A percentile compares a stretch with the other conserved stretches of the same genome.
phyloP scores from a whole-genome alignment of 2,888 invertebrate genomes.

The Meteorus colon region DNA sequence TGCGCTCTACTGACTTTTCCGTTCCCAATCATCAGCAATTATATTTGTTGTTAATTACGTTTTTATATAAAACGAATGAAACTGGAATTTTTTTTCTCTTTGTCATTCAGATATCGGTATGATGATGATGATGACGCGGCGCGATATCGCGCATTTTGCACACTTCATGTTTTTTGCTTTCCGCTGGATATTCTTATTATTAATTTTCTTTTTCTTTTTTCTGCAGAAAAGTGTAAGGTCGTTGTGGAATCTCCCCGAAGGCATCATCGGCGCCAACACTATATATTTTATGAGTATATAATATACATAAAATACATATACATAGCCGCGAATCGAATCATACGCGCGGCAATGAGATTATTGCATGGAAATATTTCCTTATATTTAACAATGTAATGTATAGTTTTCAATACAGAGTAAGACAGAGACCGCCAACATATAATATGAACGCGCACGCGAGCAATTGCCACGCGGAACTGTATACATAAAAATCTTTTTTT shows the following conservation, averaged over 20 bases:
- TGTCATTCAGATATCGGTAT: background rate
- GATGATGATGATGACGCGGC: conserved; percentile 3
- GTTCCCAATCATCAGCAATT: too few relatives aligned
- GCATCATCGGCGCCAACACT: background rate
- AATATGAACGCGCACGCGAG: conserved; percentile 30
- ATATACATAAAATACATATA: background rate
- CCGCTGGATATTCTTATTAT: background rate
- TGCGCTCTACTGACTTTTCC: too few relatives aligned
- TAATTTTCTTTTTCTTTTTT: conserved; percentile 15
- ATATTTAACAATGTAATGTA: conserved; percentile 9
- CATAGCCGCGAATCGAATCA: background rate
- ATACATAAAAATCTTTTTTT: background rate
- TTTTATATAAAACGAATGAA: too few relatives aligned
- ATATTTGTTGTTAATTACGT: too few relatives aligned
- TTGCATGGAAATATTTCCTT: conserved; percentile 13
- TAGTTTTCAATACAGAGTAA: background rate
- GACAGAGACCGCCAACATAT: background rate
- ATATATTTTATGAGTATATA: background rate
- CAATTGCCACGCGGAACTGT: conserved; percentile 27
- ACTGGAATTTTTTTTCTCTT: background rate
- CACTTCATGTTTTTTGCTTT: background rate
- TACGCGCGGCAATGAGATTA: background rate
- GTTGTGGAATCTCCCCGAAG: conserved; percentile 21
- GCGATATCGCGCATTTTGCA: background rate
- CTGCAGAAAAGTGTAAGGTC: conserved; percentile 6